These are phyloP conservation scores for Drepana arcuata DNA, from an alignment of 1,140 invertebrate species.

Conservation along the genomic window DNA sequence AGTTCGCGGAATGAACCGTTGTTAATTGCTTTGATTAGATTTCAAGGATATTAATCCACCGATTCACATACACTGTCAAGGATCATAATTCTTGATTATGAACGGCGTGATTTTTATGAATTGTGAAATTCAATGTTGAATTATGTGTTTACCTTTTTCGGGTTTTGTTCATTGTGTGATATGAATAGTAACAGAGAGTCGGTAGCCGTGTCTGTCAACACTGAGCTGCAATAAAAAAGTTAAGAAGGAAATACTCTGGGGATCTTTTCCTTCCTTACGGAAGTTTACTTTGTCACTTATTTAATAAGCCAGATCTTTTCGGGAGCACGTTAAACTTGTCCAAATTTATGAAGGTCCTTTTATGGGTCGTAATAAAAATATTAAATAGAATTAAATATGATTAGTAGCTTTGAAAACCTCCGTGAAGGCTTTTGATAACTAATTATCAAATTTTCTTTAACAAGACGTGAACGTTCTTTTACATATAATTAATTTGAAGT, in stretches of 20 bases:
- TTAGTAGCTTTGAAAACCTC: no score
- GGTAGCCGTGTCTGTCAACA: conserved; percentile 57
- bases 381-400: no score
- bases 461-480: no score
- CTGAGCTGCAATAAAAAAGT: conserved; percentile 32
- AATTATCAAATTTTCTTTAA: no score
- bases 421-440: no score
- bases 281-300: conserved; percentile 32
- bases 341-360: conserved; percentile 9
- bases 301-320: conserved; percentile 8
- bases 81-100: conserved; percentile 63
- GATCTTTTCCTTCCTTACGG: conserved; percentile 37
- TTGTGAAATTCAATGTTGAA: conserved; percentile 39
- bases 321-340: conserved; percentile 3
- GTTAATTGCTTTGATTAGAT: conserved; percentile 67
- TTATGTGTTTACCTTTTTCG: conserved; percentile 55
- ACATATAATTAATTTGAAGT: no score
- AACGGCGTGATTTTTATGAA: conserved; percentile 47
- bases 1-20: conserved; percentile 26
- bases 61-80: conserved; percentile 57
- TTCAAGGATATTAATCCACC: conserved; percentile 69
- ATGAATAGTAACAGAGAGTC: conserved; percentile 27
- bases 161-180: conserved; percentile 46
- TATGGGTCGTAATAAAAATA: neutral
- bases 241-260: conserved; percentile 56